Evolutionary conservation across 2,888 invertebrate genomes (phyloP).

Genomic region (Oithona nana): DNA sequence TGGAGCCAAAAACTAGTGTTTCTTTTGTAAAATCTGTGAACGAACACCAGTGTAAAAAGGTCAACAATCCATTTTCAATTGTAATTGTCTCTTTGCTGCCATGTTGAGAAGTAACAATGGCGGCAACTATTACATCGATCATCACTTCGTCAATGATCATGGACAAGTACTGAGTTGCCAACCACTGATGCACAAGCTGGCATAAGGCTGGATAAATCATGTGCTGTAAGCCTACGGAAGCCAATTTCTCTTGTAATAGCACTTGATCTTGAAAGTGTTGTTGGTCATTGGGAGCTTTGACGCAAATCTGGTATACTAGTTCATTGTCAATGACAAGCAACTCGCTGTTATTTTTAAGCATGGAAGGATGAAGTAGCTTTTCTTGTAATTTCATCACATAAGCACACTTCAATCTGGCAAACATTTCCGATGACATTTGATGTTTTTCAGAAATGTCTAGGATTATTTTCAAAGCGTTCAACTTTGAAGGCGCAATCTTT

Average conservation of each 20-base stretch:
- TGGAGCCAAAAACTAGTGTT: neutral
- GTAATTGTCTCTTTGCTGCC: neutral
- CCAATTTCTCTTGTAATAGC: neutral
- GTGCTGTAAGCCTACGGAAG: neutral
- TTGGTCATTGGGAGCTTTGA: neutral
- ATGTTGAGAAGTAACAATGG: neutral
- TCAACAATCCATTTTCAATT: neutral
- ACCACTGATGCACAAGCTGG: neutral
- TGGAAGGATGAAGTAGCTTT: neutral
- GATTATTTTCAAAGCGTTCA: neutral
- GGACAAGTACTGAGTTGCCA: neutral
- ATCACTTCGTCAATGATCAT: neutral
- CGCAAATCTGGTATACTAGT: neutral
- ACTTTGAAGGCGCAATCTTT: neutral
- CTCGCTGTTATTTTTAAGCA: neutral
- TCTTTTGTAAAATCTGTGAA: neutral
- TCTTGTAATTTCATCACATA: neutral
- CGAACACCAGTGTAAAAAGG: neutral
- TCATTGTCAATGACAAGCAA: neutral
- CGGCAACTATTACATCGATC: neutral
- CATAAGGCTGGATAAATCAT: neutral
- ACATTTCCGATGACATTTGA: neutral
- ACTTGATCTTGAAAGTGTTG: neutral
- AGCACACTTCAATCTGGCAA: neutral
- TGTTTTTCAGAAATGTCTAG: neutral